Evolutionary conservation across 1,140 invertebrate genomes (phyloP).

Genomic region (Rhagoletis pomonella): DNA sequence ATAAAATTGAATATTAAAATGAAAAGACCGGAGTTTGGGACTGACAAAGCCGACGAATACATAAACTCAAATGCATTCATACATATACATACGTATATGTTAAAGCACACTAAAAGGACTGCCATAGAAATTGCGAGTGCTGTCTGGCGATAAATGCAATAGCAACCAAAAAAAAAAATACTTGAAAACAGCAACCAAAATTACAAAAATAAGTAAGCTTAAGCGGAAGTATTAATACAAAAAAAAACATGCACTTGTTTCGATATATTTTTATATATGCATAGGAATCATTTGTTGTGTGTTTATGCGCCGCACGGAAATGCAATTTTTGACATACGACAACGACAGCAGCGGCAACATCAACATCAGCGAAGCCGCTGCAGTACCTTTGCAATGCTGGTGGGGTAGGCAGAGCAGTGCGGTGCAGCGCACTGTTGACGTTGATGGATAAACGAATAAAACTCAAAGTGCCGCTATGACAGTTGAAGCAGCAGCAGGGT

Average conservation of each 20-base stretch:
- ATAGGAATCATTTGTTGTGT: not conserved
- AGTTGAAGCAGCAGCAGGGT: not conserved
- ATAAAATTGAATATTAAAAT: conserved; percentile 39
- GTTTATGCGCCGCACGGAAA: not conserved
- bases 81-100: not conserved
- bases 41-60: not conserved
- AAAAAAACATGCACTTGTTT: not conserved
- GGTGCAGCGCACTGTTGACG: conserved; percentile 12
- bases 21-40: not conserved
- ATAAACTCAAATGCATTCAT: not conserved
- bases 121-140: not conserved
- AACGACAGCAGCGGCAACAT: not conserved
- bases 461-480: conserved; percentile 32
- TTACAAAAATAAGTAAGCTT: not conserved
- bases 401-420: not conserved
- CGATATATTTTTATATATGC: conserved; percentile 1
- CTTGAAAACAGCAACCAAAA: not conserved
- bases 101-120: not conserved
- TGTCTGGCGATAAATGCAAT: conserved; percentile 14
- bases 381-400: not conserved
- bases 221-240: conserved; percentile 48
- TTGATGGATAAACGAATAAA: conserved; percentile 51
- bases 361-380: not conserved
- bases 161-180: not conserved
- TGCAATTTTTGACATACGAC: conserved; percentile 49